Evolutionary conservation across 2,888 invertebrate genomes (phyloP), one percentile per base, ranked within the genome.

Genomic region (Tineola bisselliella): DNA sequence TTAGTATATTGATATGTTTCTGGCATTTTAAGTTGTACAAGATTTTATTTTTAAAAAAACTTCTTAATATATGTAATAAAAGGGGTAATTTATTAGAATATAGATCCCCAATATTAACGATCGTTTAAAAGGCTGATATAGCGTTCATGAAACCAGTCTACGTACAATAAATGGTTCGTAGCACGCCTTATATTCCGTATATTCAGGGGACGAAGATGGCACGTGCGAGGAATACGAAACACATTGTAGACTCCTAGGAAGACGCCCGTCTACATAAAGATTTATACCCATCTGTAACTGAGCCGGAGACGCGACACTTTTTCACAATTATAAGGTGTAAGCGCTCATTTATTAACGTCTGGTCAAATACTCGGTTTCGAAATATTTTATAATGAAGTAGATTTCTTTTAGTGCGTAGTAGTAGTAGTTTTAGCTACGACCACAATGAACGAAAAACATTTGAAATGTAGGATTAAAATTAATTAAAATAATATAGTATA

Each of bases 261-360:
- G 69, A 72, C 76, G 76, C 75, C 79, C 75, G 77, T 79, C 83
- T 84, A 81, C 79, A 81, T 81, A 83, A 81, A 87, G 86, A 87
- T 86, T 87, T 84, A 87, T 86, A 78, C 81, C 77, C 80, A 81
- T 83, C 81, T 82, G 84, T 84, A 84, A 84, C 81, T 82, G 83
- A 84, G 86, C 77, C 71, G 78, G 71, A 75, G 77, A 86, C 84
- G 84, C 81, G 84, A 83, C 84, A 81, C 74, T 84, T 84, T 86
- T 84, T 84, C 80, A 79, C 83, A 84, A 84, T 84, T 84, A 86
- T 79, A 81, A 81, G 77, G 79, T 79, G 78, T 81, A 82, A 84
- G 82, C 78, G 77, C 71, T 76, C 80, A 82, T 86, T 81, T 84
- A 81, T 84, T 84, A 83, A 77, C 82, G 78, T 79, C 82, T 83